These are phyloP conservation scores for Papilio demoleus DNA, from an alignment of 2,888 invertebrate species.

Conservation along the genomic window DNA sequence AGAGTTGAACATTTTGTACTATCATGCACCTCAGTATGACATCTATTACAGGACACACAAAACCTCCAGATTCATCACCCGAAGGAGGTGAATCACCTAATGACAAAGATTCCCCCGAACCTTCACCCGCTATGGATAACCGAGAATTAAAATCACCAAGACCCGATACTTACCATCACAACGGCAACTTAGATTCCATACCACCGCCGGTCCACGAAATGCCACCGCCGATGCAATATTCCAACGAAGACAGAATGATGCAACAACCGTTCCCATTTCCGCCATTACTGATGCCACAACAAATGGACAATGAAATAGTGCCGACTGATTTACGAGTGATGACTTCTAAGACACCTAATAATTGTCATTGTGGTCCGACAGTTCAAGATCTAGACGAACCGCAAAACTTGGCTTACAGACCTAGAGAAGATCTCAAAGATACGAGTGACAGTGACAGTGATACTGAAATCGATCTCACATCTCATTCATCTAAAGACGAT, in stretches of 20 bases:
- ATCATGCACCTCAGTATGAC: background rate
- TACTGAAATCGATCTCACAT: slow-evolving; percentile 79
- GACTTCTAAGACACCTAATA: slow-evolving; percentile 57
- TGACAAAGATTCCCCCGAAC: slow-evolving; percentile 73
- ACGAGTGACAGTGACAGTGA: slow-evolving; percentile 76
- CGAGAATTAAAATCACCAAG: slow-evolving; percentile 65
- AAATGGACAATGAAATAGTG: slow-evolving; percentile 64
- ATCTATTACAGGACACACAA: slow-evolving; percentile 66
- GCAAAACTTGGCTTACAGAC: slow-evolving; percentile 71
- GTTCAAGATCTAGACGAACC: slow-evolving; percentile 62
- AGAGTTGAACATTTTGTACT: background rate
- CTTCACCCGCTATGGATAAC: slow-evolving; percentile 59
- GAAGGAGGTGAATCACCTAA: slow-evolving; percentile 73
- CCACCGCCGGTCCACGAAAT: slow-evolving; percentile 61
- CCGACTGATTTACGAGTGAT: slow-evolving; percentile 76
- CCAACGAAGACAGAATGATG: slow-evolving; percentile 67
- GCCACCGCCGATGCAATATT: slow-evolving; percentile 61
- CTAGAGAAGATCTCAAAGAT: slow-evolving; percentile 60
- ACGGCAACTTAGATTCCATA: slow-evolving; percentile 59
- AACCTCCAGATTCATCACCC: slow-evolving; percentile 76
- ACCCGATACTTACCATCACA: slow-evolving; percentile 70
- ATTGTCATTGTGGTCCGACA: slow-evolving; percentile 63
- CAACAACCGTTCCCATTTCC: slow-evolving; percentile 69
- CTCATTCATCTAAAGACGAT: slow-evolving; percentile 78
- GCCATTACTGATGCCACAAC: slow-evolving; percentile 66